phyloP scores from a whole-genome alignment of 2,888 invertebrate species.

The Pyrocoelia pectoralis region DNA sequence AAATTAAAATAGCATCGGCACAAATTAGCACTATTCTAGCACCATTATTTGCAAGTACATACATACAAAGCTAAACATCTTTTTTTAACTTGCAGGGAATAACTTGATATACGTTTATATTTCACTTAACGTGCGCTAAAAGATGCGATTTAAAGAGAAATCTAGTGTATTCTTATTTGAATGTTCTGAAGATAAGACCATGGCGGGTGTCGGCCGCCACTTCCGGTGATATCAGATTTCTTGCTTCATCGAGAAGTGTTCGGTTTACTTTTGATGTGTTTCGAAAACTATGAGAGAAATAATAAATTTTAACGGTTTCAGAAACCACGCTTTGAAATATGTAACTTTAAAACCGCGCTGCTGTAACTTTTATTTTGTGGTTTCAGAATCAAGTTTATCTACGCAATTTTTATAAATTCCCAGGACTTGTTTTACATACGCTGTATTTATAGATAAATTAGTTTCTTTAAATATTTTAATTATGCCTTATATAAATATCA shows the following conservation, averaged over 20 bases:
- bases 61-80: no score
- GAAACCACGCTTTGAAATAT: background rate
- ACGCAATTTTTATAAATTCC: background rate
- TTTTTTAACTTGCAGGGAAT: no score
- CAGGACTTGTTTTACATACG: background rate
- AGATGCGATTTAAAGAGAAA: no score
- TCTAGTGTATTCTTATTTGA: background rate
- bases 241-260: background rate
- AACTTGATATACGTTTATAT: no score
- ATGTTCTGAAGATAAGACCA: conserved; percentile 16
- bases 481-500: no score
- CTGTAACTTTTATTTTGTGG: background rate
- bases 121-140: no score
- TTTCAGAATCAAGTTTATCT: background rate
- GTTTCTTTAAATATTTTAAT: no score
- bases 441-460: background rate
- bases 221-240: conserved; percentile 26
- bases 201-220: conserved; percentile 29
- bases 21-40: no score
- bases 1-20: no score
- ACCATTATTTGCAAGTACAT: no score
- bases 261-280: background rate
- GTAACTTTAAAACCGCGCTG: background rate
- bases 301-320: background rate
- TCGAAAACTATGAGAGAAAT: background rate